Base-by-base conservation (phyloP, 2,888 invertebrate genomes). In the Oegoconia quadripuncta region DNA sequence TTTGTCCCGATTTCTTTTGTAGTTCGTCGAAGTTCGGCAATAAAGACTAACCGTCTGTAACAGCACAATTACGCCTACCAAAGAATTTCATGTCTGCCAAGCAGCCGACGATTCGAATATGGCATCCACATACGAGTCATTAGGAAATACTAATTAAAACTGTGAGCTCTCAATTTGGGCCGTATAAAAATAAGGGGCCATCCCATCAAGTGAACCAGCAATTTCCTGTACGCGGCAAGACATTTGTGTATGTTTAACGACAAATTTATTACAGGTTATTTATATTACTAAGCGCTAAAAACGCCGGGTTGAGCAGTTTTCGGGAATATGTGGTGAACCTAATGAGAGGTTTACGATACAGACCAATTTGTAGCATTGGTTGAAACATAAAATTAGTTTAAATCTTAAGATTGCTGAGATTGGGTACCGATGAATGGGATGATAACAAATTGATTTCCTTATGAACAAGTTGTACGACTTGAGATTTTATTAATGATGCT, bases 191-290 rank as follows among this genome's bases (percentile, higher is more conserved):
- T 61, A 61, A 59, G 59, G n/a, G 53, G 55, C 52, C 41, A 36
- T 34, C 48, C 40, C 46, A 53, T 39, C 23, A 23, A 32, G 38
- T n/a, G 28, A 39, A 39, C 42, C 38, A 27, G 48, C 64, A 64
- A 72, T 69, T 66, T 76, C 75, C 74, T 69, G 74, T 46, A 41
- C 39, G 22, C 34, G n/a, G 31, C 48, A 46, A 53, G 54, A 53
- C 54, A 55, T 54, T 57, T 53, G 55, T 55, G 48, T 55, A 57
- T 46, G 36, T 42, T 41, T 55, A 63, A 58, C 52, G 71, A 72
- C 66, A 63, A 55, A 69, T 74, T 74, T 76, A 74, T 68, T 66
- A 50, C 59, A 36, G 32, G 45, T 60, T 62, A 68, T 70, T 71
- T 69, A 66, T 68, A 64, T 62, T 59, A 50, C 39, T 11, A 9